A percentile compares a stretch with the other conserved stretches of the same genome.
Evolutionary conservation across 2,797 vertebrate species (phyloP).

Genomic region (Cyclopterus lumpus): DNA sequence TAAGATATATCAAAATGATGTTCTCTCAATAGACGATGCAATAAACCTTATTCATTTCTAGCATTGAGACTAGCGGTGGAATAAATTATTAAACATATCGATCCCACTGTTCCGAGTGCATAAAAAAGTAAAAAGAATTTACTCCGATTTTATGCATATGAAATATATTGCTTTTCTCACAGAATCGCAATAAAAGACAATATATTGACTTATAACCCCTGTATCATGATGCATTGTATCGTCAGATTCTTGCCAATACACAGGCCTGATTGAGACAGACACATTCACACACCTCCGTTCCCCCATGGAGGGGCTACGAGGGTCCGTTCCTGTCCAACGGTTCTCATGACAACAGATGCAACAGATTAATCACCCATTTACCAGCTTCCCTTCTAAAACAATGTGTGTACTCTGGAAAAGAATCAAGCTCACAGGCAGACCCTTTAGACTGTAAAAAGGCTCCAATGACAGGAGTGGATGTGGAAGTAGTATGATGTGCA

Average conservation of each 20-base stretch:
- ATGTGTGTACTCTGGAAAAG: conserved; percentile 65
- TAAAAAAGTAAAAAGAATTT: background rate
- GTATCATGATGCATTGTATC: background rate
- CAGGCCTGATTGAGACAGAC: background rate
- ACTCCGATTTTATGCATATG: background rate
- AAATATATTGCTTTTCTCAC: background rate
- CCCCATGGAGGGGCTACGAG: conserved; percentile 24
- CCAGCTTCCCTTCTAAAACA: conserved; percentile 70
- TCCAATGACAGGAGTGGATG: conserved; percentile 36
- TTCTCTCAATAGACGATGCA: conserved; percentile 13
- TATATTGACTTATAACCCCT: background rate
- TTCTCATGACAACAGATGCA: conserved; percentile 72
- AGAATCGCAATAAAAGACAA: background rate
- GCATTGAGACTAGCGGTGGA: too few relatives aligned
- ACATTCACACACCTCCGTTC: conserved; percentile 18
- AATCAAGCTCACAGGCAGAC: conserved; percentile 54
- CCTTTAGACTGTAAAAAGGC: conserved; percentile 38
- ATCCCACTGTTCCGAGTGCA: background rate
- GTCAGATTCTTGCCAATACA: background rate
- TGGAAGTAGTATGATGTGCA: conserved; percentile 52
- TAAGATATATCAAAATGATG: background rate
- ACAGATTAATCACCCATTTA: conserved; percentile 68
- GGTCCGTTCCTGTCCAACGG: conserved; percentile 46
- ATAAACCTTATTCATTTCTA: background rate
- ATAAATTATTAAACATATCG: too few relatives aligned